Base-by-base conservation (phyloP, 2,888 invertebrate species). In the Drosophila diplacantha region DNA sequence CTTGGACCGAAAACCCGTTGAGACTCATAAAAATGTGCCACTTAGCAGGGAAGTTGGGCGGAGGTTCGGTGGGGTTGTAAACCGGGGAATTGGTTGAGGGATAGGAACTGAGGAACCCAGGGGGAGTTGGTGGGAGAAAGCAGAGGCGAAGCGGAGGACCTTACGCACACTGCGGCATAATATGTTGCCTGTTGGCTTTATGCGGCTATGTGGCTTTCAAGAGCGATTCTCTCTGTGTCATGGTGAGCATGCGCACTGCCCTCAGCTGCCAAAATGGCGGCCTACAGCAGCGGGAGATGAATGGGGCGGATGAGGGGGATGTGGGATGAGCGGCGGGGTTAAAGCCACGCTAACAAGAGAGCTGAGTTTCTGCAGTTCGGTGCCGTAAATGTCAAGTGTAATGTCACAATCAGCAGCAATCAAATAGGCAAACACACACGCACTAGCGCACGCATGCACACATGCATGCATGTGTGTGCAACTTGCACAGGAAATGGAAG, bases 381-480 rank as follows among this genome's bases (percentile, higher is more conserved):
- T 65, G 77, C 74, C 81, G 77, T 83, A 85, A 85, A 85, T 85
- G 86, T 85, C 85, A 85, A 85, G 86, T 85, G 85, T 85, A 85
- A 85, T 86, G 85, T 86, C 85, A 85, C 81, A 85, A 85, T 85
- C 83, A 81, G 75, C 81, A 72, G 83, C 81, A 79, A 77, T 80
- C 82, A 80, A 80, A 76, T 81, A 81, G 68, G 77, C 68, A 76
- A 75, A 76, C 75, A 67, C 63, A 39, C 69, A 53, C 59, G 54
- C 58, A 55, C 24, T 41, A 46, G 55, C 41, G 35, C 39, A 49
- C 41, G 41, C 41, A 62, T 74, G 60, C 71, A 50, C 55, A 59
- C 22, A 39, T n/a, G 14, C 5, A 3, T 20, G 3, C 22, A 59
- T 69, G 69, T 62, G 61, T 57, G 68, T 76, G 75, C 77, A 76